Percentiles rank a stretch among this genome's conserved stretches.
Evolutionary conservation across 2,113 vertebrate genomes (phyloP).

Genomic region (Chloropsis hardwickii): DNA sequence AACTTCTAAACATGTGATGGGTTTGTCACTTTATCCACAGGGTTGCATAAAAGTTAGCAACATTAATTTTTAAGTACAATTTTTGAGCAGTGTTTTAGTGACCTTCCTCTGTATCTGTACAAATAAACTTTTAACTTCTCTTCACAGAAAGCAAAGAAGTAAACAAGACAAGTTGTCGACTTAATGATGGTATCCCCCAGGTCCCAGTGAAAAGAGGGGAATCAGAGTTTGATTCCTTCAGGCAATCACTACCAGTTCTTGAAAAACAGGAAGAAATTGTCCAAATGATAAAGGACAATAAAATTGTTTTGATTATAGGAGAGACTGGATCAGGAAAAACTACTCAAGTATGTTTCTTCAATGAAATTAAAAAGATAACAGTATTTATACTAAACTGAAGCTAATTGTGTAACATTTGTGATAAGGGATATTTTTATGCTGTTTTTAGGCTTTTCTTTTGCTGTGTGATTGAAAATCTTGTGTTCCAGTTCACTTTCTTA

Average conservation of each 20-base stretch:
- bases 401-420: not conserved
- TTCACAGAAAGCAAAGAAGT: conserved; percentile 66
- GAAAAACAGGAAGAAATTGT: conserved; percentile 87
- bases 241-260: conserved; percentile 83
- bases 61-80: not conserved
- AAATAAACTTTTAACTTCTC: not conserved
- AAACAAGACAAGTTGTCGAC: conserved; percentile 79
- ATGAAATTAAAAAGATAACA: not conserved
- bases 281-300: conserved; percentile 83
- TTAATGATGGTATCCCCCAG: conserved; percentile 86
- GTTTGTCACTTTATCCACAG: not conserved
- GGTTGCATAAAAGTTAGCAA: not conserved
- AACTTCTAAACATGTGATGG: not conserved
- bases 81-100: not conserved
- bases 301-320: conserved; percentile 87
- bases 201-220: conserved; percentile 81
- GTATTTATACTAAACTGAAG: not conserved
- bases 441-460: not conserved
- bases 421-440: not conserved
- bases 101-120: not conserved
- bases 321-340: conserved; percentile 93
- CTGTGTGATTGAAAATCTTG: not conserved
- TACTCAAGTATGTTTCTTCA: conserved; percentile 83
- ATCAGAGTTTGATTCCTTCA: conserved; percentile 87
- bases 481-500: not conserved